Evolutionary conservation across 2,888 invertebrate species (phyloP), one percentile per base, ranked within the genome.

Genomic region (Villa cingulata): DNA sequence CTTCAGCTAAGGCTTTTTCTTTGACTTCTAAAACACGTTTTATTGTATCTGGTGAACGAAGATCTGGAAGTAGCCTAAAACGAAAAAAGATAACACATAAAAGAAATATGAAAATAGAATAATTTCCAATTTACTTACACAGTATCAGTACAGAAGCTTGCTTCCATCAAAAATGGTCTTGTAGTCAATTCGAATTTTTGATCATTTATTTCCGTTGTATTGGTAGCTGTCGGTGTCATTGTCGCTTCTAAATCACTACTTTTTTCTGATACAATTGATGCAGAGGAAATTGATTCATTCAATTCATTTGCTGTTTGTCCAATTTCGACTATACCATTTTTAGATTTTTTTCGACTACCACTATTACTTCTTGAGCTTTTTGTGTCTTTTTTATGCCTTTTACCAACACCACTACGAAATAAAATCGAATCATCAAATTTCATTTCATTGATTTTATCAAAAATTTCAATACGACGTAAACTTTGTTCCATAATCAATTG

Each of bases 1-100:
- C 61, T 29, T 54, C 61, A 0, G 64, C 63, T 37, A 66, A 53
- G 0, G 80, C 74, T 62, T 80, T 82, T 57, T 86, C 86, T 62
- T 86, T 86, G 53, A 77, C 74, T 61, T 80, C 80, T 37, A 86
- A 81, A 54, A 85, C 80, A 55, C 78, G 76, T 55, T 80, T 76
- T 43, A 86, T 76, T 0, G 77, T 74, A 53, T 75, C 75, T 4
- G 80, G 80, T 63, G 80, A 80, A 57, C 74, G 70, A 41, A 74
- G 65, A 56, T 78, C 75, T 1, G 75, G 71, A 39, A 72, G 59
- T 54, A n/a, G n/a, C n/a, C n/a, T n/a, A n/a, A 74, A 65, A 37
- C 73, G 73, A 63, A n/a, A 65, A 65, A 41, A 40, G 53, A 48
- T 40, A 51, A 48, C 46, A 51, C 41, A 41, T 45, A 50, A 48